Evolutionary conservation across 1,140 invertebrate species (phyloP).

Genomic region (Leucophenga varia): DNA sequence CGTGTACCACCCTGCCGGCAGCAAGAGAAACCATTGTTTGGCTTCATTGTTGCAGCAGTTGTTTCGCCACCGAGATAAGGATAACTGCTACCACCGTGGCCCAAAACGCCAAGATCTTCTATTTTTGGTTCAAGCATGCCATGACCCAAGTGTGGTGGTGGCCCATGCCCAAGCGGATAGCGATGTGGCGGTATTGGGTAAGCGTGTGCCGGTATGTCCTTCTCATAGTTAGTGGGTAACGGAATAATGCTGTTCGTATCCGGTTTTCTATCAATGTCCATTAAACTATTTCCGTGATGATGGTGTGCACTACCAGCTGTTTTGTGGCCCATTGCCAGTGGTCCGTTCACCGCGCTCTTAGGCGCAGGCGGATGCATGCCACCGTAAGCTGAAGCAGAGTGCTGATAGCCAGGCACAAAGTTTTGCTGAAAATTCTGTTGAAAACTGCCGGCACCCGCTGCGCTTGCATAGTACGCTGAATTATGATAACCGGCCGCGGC

Average conservation of each 20-base stretch:
- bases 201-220: constrained; percentile 52
- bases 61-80: constrained; percentile 69
- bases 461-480: constrained; percentile 36
- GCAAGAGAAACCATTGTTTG: constrained; percentile 65
- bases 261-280: constrained; percentile 48
- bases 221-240: constrained; percentile 54
- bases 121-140: constrained; percentile 48
- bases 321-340: constrained; percentile 8
- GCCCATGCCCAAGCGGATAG: constrained; percentile 39
- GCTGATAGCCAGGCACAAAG: constrained; percentile 49
- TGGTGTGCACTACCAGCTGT: neutral
- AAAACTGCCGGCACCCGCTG: constrained; percentile 35
- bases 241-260: constrained; percentile 52
- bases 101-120: constrained; percentile 44
- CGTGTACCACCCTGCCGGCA: constrained; percentile 70
- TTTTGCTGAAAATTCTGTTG: constrained; percentile 54
- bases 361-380: constrained; percentile 24
- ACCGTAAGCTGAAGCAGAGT: constrained; percentile 32
- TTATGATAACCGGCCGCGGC: constrained; percentile 48
- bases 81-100: constrained; percentile 52
- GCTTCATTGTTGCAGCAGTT: constrained; percentile 60
- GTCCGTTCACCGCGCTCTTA: constrained; percentile 25
- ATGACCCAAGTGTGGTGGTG: constrained; percentile 25
- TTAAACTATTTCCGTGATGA: constrained; percentile 33
- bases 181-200: constrained; percentile 55